Evolutionary conservation across 2,797 vertebrate genomes (phyloP).

Genomic region (Rousettus madagascariensis): DNA sequence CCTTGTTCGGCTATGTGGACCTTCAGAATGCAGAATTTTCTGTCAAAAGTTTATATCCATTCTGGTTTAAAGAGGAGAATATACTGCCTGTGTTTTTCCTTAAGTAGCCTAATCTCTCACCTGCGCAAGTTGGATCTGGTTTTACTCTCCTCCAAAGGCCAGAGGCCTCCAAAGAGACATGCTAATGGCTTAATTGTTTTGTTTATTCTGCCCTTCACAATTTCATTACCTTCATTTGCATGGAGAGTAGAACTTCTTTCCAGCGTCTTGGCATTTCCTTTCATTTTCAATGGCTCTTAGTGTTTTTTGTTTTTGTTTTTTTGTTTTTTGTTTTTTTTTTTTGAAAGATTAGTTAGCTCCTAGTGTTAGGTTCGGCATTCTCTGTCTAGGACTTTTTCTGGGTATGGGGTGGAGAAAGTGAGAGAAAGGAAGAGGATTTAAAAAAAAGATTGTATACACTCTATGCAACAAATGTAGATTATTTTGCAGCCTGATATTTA

Average conservation of each 20-base stretch:
- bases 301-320: not conserved
- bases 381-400: not conserved
- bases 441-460: not conserved
- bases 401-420: not conserved
- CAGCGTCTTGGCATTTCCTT: constrained; percentile 12
- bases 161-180: not conserved
- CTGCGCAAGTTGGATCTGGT: not conserved
- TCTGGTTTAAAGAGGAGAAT: not conserved
- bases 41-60: not conserved
- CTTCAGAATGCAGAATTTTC: not conserved
- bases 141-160: not conserved
- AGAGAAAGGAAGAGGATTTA: not conserved
- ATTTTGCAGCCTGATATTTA: not conserved
- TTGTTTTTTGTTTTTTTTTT: not conserved
- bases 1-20: not conserved
- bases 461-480: not conserved
- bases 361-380: constrained; percentile 3
- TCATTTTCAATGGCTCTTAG: constrained; percentile 41
- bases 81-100: not conserved
- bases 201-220: constrained; percentile 46
- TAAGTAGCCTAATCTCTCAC: not conserved
- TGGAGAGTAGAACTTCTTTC: not conserved
- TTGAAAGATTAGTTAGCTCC: not conserved
- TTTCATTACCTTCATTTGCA: constrained; percentile 46
- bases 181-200: constrained; percentile 64